These are phyloP conservation scores for Galerucella nymphaeae DNA, from an alignment of 2,888 invertebrate genomes.

Conservation along the genomic window DNA sequence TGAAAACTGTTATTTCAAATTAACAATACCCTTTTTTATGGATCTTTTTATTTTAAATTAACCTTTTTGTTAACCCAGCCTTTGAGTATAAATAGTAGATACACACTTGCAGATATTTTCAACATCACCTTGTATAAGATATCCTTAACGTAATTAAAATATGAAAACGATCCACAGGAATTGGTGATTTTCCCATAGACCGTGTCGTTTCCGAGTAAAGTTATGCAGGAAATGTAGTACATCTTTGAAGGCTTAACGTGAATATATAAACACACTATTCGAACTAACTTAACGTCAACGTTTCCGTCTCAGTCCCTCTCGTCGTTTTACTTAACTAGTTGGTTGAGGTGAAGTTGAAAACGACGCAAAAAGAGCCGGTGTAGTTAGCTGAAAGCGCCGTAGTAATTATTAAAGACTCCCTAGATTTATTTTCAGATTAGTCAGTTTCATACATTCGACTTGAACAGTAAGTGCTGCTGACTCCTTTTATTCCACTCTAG, in stretches of 20 bases:
- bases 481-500: conserved; percentile 38
- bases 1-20: too few species aligned
- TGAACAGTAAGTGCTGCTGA: conserved; percentile 43
- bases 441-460: conserved; percentile 48
- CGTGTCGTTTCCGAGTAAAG: conserved; percentile 46
- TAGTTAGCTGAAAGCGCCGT: conserved; percentile 41
- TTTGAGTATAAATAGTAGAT: too few species aligned
- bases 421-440: conserved; percentile 51
- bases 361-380: conserved; percentile 16
- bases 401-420: conserved; percentile 44
- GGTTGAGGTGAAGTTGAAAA: neutral
- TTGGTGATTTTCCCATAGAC: conserved; percentile 40
- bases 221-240: conserved; percentile 49
- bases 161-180: conserved; percentile 44
- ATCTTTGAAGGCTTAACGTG: conserved; percentile 39
- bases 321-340: neutral
- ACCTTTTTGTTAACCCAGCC: too few species aligned
- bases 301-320: neutral
- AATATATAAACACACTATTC: conserved; percentile 20
- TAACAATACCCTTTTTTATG: too few species aligned
- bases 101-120: neutral
- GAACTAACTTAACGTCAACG: conserved; percentile 21
- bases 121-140: neutral
- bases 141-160: conserved; percentile 41
- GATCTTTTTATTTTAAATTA: too few species aligned